A percentile compares a stretch with the other conserved stretches of the same genome.
Conservation (phyloP, 1,140 invertebrate species). For the Marisa cornuarietis region DNA sequence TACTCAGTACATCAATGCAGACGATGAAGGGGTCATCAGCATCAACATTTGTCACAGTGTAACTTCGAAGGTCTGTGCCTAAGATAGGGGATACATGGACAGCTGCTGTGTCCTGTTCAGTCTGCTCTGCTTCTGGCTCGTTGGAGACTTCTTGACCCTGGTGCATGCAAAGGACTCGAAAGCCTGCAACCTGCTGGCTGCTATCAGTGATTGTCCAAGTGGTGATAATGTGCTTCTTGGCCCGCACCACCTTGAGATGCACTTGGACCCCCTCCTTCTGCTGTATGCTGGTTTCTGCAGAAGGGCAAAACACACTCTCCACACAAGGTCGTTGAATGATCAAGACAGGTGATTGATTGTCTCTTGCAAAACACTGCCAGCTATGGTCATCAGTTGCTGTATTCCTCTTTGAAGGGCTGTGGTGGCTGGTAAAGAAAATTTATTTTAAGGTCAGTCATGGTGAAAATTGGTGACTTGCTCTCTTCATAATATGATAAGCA, state of each 20-base stretch:
- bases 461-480: no score
- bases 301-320: neutral
- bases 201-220: neutral
- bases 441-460: no score
- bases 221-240: neutral
- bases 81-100: neutral
- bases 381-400: neutral
- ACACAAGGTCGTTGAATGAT: neutral
- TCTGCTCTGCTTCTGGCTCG: neutral
- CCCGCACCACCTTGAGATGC: neutral
- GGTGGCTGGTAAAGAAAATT: neutral
- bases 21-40: neutral
- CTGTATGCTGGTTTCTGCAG: neutral
- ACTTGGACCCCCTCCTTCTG: neutral
- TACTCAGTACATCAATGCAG: conserved; percentile 1
- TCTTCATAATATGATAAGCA: no score
- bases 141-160: neutral
- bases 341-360: neutral
- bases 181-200: neutral
- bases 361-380: neutral
- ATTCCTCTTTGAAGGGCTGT: neutral
- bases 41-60: neutral
- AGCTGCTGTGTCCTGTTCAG: neutral
- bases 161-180: neutral
- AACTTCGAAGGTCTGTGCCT: neutral